Base-by-base conservation (phyloP, 2,797 vertebrate species). In the Peromyscus attwateri region DNA sequence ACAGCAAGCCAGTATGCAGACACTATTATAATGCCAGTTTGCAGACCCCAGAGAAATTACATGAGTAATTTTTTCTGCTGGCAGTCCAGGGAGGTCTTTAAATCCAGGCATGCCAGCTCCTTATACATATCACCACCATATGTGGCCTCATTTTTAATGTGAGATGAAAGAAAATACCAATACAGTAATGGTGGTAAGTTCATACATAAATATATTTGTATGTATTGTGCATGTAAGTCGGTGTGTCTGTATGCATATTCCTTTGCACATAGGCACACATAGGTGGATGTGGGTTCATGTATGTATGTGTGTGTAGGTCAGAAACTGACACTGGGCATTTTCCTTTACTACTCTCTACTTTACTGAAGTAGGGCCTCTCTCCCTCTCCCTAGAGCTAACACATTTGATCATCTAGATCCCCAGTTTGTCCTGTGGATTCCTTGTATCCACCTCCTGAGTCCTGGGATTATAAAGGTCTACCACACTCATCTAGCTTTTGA, bases 101-200 rank as follows among this genome's bases (percentile, higher is more conserved):
- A 87, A 68, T 3, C 17, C 31, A 64, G 17, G 17, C 23, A 57
- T 52, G 29, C 10, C 5, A 23, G 17, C 49, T 80, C 34, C 79
- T 55, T 13, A 31, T 25, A 34, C 31, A 68, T 19, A 34, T 0
- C 14, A 52, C 19, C 27, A 34, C 0, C 4, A 12, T 11, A 3
- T 9, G 27, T 19, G 29, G 25, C 49, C 57, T 49, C 52, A 14
- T 25, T 85, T 66, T 66, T 10, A 34, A 21, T 49, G 13, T 62
- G 12, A 43, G 34, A 81, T 14, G 0, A 21, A 71, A 1, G 66
- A 25, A 73, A 85, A 27, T 60, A n/a, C 68, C 29, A 75, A 23
- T 21, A 43, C 3, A 71, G 29, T 43, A 14, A 40, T 76, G 71
- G 16, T 10, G 12, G 10, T 7, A 68, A 10, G 55, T 46, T 10